Percentiles rank a stretch among this genome's conserved stretches.
Conservation (phyloP, 2,888 invertebrate species). For the Serrognathus titanus region DNA sequence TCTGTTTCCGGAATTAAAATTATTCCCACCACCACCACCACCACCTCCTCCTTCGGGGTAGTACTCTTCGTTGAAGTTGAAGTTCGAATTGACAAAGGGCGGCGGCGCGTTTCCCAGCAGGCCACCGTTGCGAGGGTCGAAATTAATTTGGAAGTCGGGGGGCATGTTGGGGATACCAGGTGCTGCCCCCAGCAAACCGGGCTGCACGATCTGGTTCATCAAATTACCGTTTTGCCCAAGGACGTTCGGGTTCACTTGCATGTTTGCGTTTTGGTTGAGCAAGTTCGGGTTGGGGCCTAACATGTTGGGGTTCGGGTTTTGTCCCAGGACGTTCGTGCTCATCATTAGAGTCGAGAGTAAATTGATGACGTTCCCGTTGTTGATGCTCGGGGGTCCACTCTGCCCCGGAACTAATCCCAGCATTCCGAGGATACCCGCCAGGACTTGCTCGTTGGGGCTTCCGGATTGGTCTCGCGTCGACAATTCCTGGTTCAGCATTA, state of each 20-base stretch:
- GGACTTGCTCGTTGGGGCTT: slow-evolving; percentile 56
- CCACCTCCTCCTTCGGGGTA: slow-evolving; percentile 34
- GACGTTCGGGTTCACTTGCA: slow-evolving; percentile 56
- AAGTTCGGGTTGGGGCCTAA: slow-evolving; percentile 16
- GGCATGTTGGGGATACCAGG: slow-evolving; percentile 48
- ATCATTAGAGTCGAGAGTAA: slow-evolving; percentile 42
- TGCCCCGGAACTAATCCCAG: slow-evolving; percentile 49
- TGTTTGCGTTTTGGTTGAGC: slow-evolving; percentile 14
- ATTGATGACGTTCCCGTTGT: slow-evolving; percentile 40
- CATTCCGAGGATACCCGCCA: slow-evolving; percentile 61
- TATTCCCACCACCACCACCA: slow-evolving; percentile 16
- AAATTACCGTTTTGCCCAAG: slow-evolving; percentile 53
- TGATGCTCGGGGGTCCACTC: slow-evolving; percentile 29
- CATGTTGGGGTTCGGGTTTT: slow-evolving; percentile 25
- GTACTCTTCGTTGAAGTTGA: slow-evolving; percentile 51
- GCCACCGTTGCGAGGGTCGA: slow-evolving; percentile 42
- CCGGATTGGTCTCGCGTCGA: slow-evolving; percentile 59
- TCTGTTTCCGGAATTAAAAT: slow-evolving; percentile 22
- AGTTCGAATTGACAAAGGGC: slow-evolving; percentile 26
- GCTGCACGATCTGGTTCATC: slow-evolving; percentile 43
- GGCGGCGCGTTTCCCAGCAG: slow-evolving; percentile 40
- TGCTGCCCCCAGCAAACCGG: slow-evolving; percentile 53
- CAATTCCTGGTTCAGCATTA: slow-evolving; percentile 67
- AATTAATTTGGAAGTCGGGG: slow-evolving; percentile 44
- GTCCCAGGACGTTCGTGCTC: slow-evolving; percentile 30